Evolutionary conservation across 2,888 invertebrate genomes (phyloP).

Genomic region (Hyposoter didymator): DNA sequence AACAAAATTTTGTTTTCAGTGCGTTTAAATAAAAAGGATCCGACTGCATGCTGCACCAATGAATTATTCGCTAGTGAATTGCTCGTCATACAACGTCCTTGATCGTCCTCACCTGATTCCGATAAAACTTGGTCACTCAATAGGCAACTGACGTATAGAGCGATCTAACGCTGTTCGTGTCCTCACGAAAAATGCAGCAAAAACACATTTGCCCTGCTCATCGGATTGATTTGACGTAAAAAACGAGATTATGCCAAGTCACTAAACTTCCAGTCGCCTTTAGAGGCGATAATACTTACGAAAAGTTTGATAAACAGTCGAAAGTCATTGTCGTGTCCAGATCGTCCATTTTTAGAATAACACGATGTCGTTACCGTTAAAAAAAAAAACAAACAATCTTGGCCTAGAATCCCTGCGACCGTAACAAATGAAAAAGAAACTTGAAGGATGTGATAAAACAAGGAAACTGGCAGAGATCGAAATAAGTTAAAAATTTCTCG

Average conservation of each 20-base stretch:
- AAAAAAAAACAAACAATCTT: no score
- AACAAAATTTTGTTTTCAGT: no score
- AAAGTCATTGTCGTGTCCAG: neutral
- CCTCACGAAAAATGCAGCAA: neutral
- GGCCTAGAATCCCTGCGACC: no score
- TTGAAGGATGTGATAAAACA: no score
- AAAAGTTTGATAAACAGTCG: constrained; percentile 6
- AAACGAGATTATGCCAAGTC: neutral
- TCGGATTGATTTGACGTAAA: neutral
- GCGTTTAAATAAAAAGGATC: no score
- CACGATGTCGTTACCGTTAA: neutral
- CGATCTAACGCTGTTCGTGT: neutral
- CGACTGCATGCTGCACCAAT: no score
- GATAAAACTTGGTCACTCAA: neutral
- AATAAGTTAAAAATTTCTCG: no score
- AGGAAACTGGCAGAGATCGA: no score
- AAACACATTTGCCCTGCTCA: neutral
- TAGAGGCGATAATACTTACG: neutral
- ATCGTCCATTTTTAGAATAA: neutral
- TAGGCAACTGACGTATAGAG: neutral
- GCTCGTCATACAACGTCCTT: no score
- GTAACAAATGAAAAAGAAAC: no score
- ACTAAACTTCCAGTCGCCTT: neutral
- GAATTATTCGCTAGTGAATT: no score
- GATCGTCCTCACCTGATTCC: neutral